phyloP scores from a whole-genome alignment of 1,140 invertebrate species.

The Drosophila orena region DNA sequence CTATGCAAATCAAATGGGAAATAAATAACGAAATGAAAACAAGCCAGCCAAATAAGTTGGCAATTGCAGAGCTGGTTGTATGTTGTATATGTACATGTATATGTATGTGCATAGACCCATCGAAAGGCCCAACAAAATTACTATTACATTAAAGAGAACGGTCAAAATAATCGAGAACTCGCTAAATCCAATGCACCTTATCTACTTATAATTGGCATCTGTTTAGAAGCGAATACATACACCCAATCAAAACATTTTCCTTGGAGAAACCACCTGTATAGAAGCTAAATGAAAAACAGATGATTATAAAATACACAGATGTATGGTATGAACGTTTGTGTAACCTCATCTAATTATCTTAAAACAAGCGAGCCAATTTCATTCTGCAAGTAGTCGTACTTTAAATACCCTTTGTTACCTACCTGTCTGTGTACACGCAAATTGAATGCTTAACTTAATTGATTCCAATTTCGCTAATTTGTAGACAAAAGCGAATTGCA shows the following conservation, averaged over 20 bases:
- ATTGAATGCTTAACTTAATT: conserved; percentile 61
- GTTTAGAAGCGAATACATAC: too few relatives aligned
- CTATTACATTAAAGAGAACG: neutral
- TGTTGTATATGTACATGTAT: neutral
- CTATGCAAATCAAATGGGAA: neutral
- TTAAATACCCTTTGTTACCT: conserved; percentile 44
- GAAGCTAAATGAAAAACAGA: neutral
- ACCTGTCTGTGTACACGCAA: conserved; percentile 60
- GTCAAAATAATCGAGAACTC: too few relatives aligned
- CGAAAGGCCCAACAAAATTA: neutral
- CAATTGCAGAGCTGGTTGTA: conserved; percentile 7
- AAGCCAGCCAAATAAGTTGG: conserved; percentile 7
- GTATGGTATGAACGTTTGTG: conserved; percentile 11
- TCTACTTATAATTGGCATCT: neutral
- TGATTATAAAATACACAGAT: neutral
- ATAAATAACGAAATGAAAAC: conserved; percentile 12
- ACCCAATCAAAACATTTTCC: too few relatives aligned
- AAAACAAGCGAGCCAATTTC: conserved; percentile 50
- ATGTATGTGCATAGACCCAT: neutral
- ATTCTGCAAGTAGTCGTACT: conserved; percentile 37
- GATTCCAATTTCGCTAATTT: conserved; percentile 56
- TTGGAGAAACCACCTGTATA: neutral
- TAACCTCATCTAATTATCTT: conserved; percentile 59
- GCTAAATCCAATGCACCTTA: too few relatives aligned
- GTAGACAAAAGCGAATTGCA: conserved; percentile 25